A percentile compares a stretch with the other conserved stretches of the same genome.
Evolutionary conservation across 2,113 vertebrate species (phyloP).

Genomic region (Climacteris rufus): DNA sequence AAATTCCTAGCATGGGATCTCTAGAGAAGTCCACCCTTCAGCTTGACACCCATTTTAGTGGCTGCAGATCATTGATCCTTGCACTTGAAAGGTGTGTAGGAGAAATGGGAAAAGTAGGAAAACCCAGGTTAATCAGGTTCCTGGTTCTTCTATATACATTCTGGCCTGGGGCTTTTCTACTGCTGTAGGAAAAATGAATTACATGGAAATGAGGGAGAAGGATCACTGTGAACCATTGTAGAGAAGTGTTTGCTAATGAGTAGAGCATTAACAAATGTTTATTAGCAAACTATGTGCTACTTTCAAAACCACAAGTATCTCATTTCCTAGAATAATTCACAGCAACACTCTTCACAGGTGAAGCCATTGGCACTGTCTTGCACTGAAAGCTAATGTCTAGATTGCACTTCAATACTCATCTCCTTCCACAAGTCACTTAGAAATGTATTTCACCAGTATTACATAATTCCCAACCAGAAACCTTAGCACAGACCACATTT

Average conservation of each 20-base stretch:
- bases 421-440: not conserved
- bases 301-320: not conserved
- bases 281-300: not conserved
- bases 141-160: not conserved
- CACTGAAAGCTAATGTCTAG: not conserved
- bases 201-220: not conserved
- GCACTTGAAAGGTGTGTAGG: not conserved
- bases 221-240: not conserved
- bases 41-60: not conserved
- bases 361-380: not conserved
- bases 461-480: not conserved
- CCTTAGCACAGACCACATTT: not conserved
- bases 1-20: not conserved
- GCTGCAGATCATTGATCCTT: not conserved
- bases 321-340: not conserved
- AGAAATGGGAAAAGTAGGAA: not conserved
- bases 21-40: not conserved
- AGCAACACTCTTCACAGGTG: not conserved
- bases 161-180: not conserved
- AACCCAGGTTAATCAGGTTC: not conserved
- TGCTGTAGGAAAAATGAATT: not conserved
- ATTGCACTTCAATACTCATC: not conserved
- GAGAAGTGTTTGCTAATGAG: not conserved
- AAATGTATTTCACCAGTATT: not conserved
- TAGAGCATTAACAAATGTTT: not conserved